Base-by-base conservation (phyloP, 1,140 invertebrate genomes). In the Pachyrhynchus sulphureomaculatus region DNA sequence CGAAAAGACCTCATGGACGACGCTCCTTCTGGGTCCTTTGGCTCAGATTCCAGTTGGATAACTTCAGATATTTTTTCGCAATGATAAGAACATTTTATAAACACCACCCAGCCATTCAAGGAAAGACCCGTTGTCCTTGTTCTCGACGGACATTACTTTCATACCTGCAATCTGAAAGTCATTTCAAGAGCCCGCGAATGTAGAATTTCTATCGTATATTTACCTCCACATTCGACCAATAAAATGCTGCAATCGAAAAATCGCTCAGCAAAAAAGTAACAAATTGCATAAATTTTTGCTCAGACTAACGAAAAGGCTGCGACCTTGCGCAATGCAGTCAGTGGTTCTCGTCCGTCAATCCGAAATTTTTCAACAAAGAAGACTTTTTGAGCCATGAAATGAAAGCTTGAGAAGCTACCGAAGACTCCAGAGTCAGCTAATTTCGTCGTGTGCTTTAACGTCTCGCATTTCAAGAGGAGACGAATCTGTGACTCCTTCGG, bases 71-170 rank as follows among this genome's bases (percentile, higher is more conserved):
- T 56, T 18, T 53, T 70, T 64, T 75, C 69, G 73, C 64, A n/a
- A n/a, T n/a, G n/a, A n/a, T n/a, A 77, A 34, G 61, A 70, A 41
- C 64, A 72, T 57, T 76, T 75, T 41, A 52, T 75, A n/a, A 26
- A 18, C 60, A 0, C 15, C 49, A 15, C 39, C 54, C 0, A 69
- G n/a, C 68, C 70, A 12, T 61, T 65, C 2, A n/a, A 9, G 45
- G 53, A 65, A 36, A 21, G 10, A 57, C 67, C 67, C 12, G 70
- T 74, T 34, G 17, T 75, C 8, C 47, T 75, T n/a, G 60, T 76
- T 10, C 55, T 76, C 18, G 73, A 76, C 65, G 70, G 69, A 2
- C 71, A 76, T 52, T 65, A 56, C 41, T 68, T 59, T 17, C 70
- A 76, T 2, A 29, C 26, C 1, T 9, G 12, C 8, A 29, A 29